Evolutionary conservation across 2,113 vertebrate species (phyloP), one percentile per base, ranked within the genome.

Genomic region (Pipra filicauda): DNA sequence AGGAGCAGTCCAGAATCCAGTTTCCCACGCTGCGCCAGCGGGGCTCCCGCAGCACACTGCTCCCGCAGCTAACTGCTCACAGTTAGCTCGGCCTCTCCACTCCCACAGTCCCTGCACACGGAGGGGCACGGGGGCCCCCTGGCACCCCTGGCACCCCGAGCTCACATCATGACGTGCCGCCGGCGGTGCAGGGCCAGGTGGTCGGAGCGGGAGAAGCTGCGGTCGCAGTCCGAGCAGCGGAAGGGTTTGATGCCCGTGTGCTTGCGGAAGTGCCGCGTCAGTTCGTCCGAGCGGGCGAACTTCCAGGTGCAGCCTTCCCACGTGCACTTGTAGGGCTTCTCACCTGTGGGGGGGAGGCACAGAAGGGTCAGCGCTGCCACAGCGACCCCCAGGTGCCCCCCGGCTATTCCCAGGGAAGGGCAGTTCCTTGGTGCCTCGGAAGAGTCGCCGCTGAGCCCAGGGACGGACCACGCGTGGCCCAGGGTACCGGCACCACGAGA

Each of bases 211-310:
- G 99, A 99, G 98, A 99, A 99, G 97, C 99, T 99, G 96, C 99
- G 99, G 98, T 99, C 99, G 31, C 99, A 99, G 98, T 99, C 99
- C 61, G 98, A 98, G 98, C 99, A 99, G 96, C 98, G 98, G 98
- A 99, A 99, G n/a, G 99, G 99, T 92, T 99, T 99, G 98, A 99
- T 99, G 90, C 99, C 99, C 2, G 99, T 99, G 98, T 99, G 99
- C 98, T 99, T 99, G 82, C 99, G 99, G 97, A 99, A 99, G 94
- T 99, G 99, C 73, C 99, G 98, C 15, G 99, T 99, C 84, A 99
- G 98, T 98, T 99, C 99, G 48, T 99, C 99, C 0, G 99, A 99
- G 93, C 99, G 99, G 73, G 99, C 99, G 64, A 99, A 99, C 88
- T 99, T 98, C 99, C 99, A 99, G 91, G 98, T 98, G 98, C 99